These are phyloP conservation scores for Pristionchus exspectatus DNA, from an alignment of 2,888 invertebrate genomes.

Conservation along the genomic window DNA sequence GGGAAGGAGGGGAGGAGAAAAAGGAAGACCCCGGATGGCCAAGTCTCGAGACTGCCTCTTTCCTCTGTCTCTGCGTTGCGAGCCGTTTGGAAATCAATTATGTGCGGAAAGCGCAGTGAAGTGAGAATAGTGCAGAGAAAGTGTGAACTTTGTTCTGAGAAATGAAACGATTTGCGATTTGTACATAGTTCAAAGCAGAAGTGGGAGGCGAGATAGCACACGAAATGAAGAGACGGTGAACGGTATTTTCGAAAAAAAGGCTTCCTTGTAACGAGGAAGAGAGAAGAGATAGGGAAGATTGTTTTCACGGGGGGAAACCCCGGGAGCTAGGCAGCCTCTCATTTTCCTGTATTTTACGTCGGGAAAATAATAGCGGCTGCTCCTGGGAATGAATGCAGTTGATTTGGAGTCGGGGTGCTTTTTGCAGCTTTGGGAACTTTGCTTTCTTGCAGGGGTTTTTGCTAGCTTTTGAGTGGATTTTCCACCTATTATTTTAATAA, in stretches of 20 bases:
- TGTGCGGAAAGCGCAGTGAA: neutral
- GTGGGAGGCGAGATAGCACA: neutral
- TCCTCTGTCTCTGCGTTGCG: neutral
- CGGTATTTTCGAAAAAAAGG: neutral
- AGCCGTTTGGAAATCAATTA: slow-evolving; percentile 41
- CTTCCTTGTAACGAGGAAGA: neutral
- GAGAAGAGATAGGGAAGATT: slow-evolving; percentile 45
- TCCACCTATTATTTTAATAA: neutral
- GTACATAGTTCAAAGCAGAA: neutral
- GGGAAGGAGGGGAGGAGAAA: neutral
- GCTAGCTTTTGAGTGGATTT: no score
- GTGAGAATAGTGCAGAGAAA: neutral
- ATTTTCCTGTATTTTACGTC: slow-evolving; percentile 20
- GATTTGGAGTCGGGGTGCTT: neutral
- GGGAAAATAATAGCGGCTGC: neutral
- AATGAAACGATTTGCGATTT: neutral
- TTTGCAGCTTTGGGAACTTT: neutral
- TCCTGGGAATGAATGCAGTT: neutral
- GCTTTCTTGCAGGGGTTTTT: no score
- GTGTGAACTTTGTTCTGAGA: neutral
- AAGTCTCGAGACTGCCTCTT: neutral
- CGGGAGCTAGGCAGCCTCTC: neutral
- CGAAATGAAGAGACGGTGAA: neutral
- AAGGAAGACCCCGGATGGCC: neutral
- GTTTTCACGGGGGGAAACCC: neutral